Evolutionary conservation across 1,140 invertebrate species (phyloP), one percentile per base, ranked within the genome.

Genomic region (Neodiprion lecontei): DNA sequence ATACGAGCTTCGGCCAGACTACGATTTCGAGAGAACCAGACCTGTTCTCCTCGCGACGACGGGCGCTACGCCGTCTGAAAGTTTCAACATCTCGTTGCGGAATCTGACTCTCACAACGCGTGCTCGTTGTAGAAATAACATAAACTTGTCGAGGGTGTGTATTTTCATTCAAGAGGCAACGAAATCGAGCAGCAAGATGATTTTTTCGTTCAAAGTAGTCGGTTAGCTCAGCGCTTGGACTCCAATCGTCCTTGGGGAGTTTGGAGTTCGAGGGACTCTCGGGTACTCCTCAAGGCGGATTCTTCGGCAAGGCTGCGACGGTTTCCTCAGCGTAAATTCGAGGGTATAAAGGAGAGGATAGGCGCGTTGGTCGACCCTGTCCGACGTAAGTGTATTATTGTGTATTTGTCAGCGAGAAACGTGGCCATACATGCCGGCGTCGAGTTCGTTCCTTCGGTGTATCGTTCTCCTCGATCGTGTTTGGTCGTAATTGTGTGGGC

Each of bases 401-500:
- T 74, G 72, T 72, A 80, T 80, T 80, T 80, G 79, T 80, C 79
- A 80, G 77, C 14, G 48, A 53, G 67, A 47, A 68, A 72, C 75
- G 79, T 79, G 79, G 80, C 80, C 83, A 80, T 83, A 82, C 82
- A 82, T 83, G 78, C 75, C 67, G 77, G 50, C 79, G 75, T 74
- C 75, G 53, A 61, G 53, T 61, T 17, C 53, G 4, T 61, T 61
- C n/a, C 53, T 61, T 61, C 11, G 11, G 11, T 61, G 53, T 61
- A 61, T 61, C 53, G 5, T 61, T 61, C 11, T 40, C 11, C 53
- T 61, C 53, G n/a, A 61, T 61, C 53, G 53, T 61, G 53, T 61
- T 61, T 78, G 50, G 79, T 76, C 83, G 81, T 83, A 61, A 61
- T 83, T 84, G 81, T 83, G 82, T 83, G 81, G 80, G 73, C 80